A percentile compares a stretch with the other conserved stretches of the same genome.
phyloP scores from a whole-genome alignment of 2,797 vertebrate species.

The Falco rusticolus region DNA sequence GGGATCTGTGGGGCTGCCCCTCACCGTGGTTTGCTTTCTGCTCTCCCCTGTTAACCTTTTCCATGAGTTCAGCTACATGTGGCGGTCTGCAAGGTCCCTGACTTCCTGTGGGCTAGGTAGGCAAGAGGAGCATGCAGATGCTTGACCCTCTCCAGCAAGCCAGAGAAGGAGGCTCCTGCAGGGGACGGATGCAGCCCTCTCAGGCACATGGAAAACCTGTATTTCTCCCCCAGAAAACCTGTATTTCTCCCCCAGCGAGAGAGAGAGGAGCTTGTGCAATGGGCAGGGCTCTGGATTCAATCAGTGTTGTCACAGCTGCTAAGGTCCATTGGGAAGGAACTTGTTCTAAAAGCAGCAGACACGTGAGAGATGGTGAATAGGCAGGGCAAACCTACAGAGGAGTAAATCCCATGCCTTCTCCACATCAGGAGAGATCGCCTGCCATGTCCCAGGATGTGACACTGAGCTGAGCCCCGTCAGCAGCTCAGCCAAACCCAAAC shows the following conservation, averaged over 20 bases:
- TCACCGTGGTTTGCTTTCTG: background rate
- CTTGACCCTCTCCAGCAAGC: rapidly evolving
- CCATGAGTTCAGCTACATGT: background rate
- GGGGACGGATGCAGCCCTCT: background rate
- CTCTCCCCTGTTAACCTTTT: background rate
- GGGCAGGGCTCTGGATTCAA: background rate
- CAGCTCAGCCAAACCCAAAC: background rate
- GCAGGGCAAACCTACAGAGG: background rate
- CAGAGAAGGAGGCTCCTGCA: background rate
- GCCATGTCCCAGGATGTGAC: background rate
- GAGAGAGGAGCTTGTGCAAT: background rate
- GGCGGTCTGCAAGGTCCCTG: background rate
- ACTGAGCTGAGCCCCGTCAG: background rate
- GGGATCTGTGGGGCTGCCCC: background rate
- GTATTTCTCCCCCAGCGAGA: background rate
- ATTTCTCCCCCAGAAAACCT: background rate
- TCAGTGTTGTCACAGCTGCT: background rate
- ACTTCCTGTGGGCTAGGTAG: background rate
- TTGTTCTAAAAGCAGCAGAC: background rate
- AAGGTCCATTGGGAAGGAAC: background rate
- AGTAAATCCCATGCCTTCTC: background rate
- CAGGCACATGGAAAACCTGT: background rate
- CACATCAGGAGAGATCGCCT: background rate
- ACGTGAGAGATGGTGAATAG: background rate
- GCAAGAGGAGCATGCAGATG: background rate